These are phyloP conservation scores for Eupleurogrammus muticus DNA, from an alignment of 2,797 vertebrate genomes.

Conservation along the genomic window DNA sequence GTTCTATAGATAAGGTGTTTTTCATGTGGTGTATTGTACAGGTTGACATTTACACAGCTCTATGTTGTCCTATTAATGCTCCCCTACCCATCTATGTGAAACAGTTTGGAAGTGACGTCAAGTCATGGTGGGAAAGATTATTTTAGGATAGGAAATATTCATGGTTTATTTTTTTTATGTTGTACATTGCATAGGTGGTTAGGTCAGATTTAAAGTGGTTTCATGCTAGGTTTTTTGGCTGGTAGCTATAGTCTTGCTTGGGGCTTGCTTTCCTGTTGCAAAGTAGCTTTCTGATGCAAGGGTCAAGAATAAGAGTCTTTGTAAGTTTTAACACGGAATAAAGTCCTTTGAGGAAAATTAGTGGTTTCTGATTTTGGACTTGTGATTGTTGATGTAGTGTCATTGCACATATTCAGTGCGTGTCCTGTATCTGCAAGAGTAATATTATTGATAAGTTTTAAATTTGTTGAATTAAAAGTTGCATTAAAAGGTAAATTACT, in stretches of 20 bases:
- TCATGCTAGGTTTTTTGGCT: not conserved
- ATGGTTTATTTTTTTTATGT: too few relatives aligned
- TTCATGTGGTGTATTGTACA: constrained; percentile 33
- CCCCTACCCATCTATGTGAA: not conserved
- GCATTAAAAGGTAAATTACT: too few relatives aligned
- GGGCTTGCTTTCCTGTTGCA: not conserved
- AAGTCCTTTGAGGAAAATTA: not conserved
- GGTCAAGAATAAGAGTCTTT: too few relatives aligned
- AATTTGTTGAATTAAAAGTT: not conserved
- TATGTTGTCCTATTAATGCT: constrained; percentile 9
- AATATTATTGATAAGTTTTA: not conserved
- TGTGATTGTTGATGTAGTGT: not conserved
- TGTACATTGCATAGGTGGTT: too few relatives aligned
- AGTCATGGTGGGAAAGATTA: not conserved
- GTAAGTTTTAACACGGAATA: not conserved
- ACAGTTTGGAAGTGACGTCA: not conserved
- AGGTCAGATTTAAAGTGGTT: not conserved
- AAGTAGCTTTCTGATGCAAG: not conserved
- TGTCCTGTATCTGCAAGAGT: too few relatives aligned
- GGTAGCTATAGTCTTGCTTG: constrained; percentile 1
- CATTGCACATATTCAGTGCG: not conserved
- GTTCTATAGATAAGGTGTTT: constrained; percentile 53
- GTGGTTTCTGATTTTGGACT: not conserved
- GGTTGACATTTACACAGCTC: constrained; percentile 55
- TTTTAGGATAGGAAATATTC: not conserved